These are phyloP conservation scores for Apistogramma diplotaenia DNA, from an alignment of 2,113 vertebrate species.

Conservation along the genomic window DNA sequence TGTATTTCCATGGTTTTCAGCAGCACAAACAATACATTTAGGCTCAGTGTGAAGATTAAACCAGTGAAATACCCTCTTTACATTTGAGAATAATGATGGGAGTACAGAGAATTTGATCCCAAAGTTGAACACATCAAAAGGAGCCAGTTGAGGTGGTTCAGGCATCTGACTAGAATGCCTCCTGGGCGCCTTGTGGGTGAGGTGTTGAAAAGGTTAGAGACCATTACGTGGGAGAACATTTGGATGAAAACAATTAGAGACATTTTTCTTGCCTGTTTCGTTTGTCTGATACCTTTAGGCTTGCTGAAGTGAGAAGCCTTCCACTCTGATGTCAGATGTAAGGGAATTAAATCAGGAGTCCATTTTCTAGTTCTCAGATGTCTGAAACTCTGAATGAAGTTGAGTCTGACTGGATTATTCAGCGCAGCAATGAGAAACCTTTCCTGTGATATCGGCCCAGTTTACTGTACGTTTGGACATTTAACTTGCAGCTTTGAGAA, in stretches of 20 bases:
- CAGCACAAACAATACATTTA: too few species aligned
- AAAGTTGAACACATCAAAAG: too few species aligned
- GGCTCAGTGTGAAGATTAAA: too few species aligned
- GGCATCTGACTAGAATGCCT: too few species aligned
- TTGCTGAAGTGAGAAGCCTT: not conserved
- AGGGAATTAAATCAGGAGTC: conserved; percentile 39
- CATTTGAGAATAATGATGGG: too few species aligned
- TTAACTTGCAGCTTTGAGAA: conserved; percentile 9
- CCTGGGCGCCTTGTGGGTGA: too few species aligned
- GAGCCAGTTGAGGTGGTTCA: too few species aligned
- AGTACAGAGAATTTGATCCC: too few species aligned
- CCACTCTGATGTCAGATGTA: not conserved
- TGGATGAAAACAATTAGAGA: conserved; percentile 28
- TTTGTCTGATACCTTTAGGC: not conserved
- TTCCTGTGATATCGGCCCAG: not conserved
- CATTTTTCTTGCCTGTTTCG: conserved; percentile 3
- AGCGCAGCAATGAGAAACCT: not conserved
- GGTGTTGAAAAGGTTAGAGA: conserved; percentile 3
- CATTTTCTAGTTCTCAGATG: conserved; percentile 48
- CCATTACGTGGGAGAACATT: conserved; percentile 31
- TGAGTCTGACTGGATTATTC: conserved; percentile 39
- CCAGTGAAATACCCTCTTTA: too few species aligned
- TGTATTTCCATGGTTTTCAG: too few species aligned
- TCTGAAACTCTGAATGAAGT: conserved; percentile 43
- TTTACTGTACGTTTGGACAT: not conserved